Evolutionary conservation across 2,797 vertebrate species (phyloP).

Genomic region (Gila robusta): DNA sequence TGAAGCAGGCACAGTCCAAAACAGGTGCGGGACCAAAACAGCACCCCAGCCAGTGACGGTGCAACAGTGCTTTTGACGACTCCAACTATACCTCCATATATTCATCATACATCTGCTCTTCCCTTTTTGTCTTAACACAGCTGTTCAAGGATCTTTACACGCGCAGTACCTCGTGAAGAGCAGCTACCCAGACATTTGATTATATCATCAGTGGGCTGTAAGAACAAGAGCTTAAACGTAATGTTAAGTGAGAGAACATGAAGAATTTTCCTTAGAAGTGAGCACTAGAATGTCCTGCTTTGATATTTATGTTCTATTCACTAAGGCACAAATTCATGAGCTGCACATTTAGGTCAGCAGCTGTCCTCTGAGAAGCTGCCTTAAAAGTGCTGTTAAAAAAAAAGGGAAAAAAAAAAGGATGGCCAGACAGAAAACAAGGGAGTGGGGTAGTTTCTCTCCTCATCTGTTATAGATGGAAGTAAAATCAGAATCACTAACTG

Average conservation of each 20-base stretch:
- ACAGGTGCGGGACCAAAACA: constrained; percentile 55
- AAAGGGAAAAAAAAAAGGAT: background rate
- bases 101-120: constrained; percentile 16
- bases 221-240: background rate
- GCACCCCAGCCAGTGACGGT: background rate
- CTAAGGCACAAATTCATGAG: background rate
- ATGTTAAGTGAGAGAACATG: background rate
- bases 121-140: constrained; percentile 4
- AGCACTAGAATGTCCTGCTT: background rate
- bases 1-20: constrained; percentile 27
- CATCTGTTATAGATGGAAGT: constrained; percentile 13
- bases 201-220: background rate
- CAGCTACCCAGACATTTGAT: background rate
- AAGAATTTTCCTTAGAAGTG: background rate
- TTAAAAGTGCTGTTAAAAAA: background rate
- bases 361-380: background rate
- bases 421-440: background rate
- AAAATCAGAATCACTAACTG: background rate
- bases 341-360: constrained; percentile 31
- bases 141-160: background rate
- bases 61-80: background rate
- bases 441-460: background rate
- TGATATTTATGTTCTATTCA: background rate
- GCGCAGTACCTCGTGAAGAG: background rate
- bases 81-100: constrained; percentile 12